Evolutionary conservation across 1,140 invertebrate genomes (phyloP).

Genomic region (Agraylea sexmaculata): DNA sequence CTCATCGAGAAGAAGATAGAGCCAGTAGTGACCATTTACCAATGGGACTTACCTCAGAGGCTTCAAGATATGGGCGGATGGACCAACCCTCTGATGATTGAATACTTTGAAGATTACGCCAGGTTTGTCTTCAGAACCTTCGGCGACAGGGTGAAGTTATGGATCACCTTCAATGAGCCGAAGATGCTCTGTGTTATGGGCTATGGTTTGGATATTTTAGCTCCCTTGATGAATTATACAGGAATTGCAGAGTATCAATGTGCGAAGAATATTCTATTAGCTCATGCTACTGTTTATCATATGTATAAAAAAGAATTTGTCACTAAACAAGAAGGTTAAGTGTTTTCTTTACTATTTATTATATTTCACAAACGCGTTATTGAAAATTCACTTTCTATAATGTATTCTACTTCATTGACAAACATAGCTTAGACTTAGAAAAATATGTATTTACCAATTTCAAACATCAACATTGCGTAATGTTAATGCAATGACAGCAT

Average conservation of each 20-base stretch:
- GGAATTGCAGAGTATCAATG: slow-evolving; percentile 32
- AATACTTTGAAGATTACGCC: slow-evolving; percentile 38
- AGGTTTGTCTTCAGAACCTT: slow-evolving; percentile 30
- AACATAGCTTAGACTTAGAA: too few relatives aligned
- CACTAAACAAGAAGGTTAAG: slow-evolving; percentile 19
- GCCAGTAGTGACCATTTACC: slow-evolving; percentile 39
- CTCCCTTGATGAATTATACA: slow-evolving; percentile 24
- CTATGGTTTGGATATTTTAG: slow-evolving; percentile 30
- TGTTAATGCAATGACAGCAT: too few relatives aligned
- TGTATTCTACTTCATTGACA: too few relatives aligned
- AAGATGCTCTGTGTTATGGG: slow-evolving; percentile 26
- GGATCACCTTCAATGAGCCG: slow-evolving; percentile 40
- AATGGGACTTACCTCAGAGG: slow-evolving; percentile 32
- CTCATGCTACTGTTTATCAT: slow-evolving; percentile 36
- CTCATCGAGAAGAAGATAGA: slow-evolving; percentile 39
- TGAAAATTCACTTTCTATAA: too few relatives aligned
- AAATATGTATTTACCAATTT: too few relatives aligned
- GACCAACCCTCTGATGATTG: slow-evolving; percentile 29
- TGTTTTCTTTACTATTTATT: too few relatives aligned
- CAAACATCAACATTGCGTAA: too few relatives aligned
- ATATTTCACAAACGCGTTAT: too few relatives aligned
- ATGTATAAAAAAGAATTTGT: slow-evolving; percentile 21
- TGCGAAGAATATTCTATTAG: slow-evolving; percentile 33
- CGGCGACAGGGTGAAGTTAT: slow-evolving; percentile 36
- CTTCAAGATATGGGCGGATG: slow-evolving; percentile 33